Conservation (phyloP, 37 sponge, comb jelly and placozoan species). For the Eunapius fragilis region DNA sequence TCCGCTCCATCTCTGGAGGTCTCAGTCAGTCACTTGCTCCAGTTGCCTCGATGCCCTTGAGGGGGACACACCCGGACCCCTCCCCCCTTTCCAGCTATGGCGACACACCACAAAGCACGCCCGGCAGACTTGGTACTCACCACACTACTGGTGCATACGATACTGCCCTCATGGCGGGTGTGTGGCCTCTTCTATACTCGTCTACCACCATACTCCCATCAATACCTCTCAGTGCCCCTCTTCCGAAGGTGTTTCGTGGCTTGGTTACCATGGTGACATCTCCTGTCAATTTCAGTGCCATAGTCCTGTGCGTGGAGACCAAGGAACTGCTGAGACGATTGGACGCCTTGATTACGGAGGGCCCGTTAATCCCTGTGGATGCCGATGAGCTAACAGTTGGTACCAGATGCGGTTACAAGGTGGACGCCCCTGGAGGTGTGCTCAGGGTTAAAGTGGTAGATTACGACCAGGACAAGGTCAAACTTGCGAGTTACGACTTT, state of each 20-base stretch:
- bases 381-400: constrained; percentile 11
- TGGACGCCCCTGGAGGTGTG: not conserved
- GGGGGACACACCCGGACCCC: not conserved
- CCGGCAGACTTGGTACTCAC: too few species aligned
- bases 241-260: constrained; percentile 20
- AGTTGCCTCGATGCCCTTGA: too few species aligned
- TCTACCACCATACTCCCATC: not conserved
- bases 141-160: not conserved
- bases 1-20: not conserved
- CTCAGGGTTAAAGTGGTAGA: constrained; percentile 11
- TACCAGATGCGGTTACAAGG: constrained; percentile 23
- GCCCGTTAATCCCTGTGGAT: not conserved
- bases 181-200: not conserved
- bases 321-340: constrained; percentile 22
- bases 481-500: constrained; percentile 13
- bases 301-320: constrained; percentile 21
- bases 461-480: not conserved
- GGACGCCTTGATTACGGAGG: not conserved
- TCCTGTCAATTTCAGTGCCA: constrained; percentile 4
- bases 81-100: not conserved
- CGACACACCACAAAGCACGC: not conserved
- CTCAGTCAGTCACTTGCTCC: not conserved
- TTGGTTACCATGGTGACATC: not conserved
- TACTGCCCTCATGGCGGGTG: not conserved
- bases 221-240: not conserved